Evolutionary conservation across 2,113 vertebrate genomes (phyloP).

Genomic region (Oreocharis arfaki): DNA sequence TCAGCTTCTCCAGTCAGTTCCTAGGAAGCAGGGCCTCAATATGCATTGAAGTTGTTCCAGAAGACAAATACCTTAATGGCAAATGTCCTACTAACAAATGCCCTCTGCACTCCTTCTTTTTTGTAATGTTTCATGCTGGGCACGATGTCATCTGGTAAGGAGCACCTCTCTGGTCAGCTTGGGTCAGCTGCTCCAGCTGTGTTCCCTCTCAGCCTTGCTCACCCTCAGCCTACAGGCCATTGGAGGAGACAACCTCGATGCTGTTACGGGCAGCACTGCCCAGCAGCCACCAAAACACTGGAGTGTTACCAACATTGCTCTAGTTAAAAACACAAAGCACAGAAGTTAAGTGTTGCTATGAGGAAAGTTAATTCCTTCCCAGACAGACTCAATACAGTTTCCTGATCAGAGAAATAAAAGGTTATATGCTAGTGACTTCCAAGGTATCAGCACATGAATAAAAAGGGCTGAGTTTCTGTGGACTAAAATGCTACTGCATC

Average conservation of each 20-base stretch:
- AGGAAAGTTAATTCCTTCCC: not conserved
- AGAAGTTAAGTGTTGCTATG: not conserved
- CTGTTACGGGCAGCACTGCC: not conserved
- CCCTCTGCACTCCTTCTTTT: not conserved
- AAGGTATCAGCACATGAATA: not conserved
- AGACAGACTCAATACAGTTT: not conserved
- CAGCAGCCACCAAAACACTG: not conserved
- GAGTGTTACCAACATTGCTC: not conserved
- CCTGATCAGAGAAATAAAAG: not conserved
- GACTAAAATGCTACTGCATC: not conserved
- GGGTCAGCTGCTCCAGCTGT: not conserved
- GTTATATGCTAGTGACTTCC: accelerated
- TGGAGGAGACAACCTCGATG: not conserved
- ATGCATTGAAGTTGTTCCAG: not conserved
- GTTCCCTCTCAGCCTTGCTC: not conserved
- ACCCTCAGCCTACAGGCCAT: not conserved
- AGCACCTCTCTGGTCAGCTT: not conserved
- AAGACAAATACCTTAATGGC: not conserved
- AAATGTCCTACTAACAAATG: not conserved
- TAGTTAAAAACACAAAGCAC: not conserved
- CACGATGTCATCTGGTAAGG: accelerated
- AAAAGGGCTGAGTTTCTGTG: not conserved
- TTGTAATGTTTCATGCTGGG: not conserved
- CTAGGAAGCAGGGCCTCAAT: not conserved
- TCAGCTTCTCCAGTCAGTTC: not conserved